Percentiles rank a stretch among this genome's conserved stretches.
Evolutionary conservation across 2,888 invertebrate genomes (phyloP).

Genomic region (Prenolepis imparis): DNA sequence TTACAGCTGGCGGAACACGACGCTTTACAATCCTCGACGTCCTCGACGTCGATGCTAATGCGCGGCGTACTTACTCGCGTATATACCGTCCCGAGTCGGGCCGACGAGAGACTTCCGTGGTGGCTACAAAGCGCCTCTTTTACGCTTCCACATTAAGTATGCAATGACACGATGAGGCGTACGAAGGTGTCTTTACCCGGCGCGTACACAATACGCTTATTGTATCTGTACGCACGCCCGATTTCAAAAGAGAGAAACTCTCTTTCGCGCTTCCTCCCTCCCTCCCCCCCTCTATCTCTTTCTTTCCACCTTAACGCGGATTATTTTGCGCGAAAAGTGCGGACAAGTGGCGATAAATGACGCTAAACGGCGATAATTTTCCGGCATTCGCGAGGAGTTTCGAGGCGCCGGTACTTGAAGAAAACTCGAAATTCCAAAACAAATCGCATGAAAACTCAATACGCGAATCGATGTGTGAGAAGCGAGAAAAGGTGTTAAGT

Average conservation of each 20-base stretch:
- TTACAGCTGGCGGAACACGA: constrained; percentile 83
- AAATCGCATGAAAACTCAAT: constrained; percentile 7
- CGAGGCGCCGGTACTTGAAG: constrained; percentile 35
- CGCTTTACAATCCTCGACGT: constrained; percentile 83
- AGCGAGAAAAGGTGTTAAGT: background rate
- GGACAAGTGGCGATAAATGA: constrained; percentile 32
- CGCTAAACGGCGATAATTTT: constrained; percentile 57
- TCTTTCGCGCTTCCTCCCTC: background rate
- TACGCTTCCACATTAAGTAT: constrained; percentile 77
- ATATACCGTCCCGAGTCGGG: constrained; percentile 54
- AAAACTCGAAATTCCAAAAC: constrained; percentile 8
- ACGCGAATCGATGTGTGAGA: constrained; percentile 8
- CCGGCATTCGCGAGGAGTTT: constrained; percentile 6
- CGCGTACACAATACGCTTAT: constrained; percentile 69
- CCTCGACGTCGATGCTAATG: constrained; percentile 84
- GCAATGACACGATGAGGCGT: constrained; percentile 73
- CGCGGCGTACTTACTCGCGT: constrained; percentile 77
- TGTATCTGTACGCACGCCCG: constrained; percentile 60
- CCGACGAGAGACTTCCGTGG: constrained; percentile 83
- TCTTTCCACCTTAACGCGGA: background rate
- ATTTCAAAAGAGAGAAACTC: constrained; percentile 55
- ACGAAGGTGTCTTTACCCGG: constrained; percentile 62
- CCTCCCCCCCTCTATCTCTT: constrained; percentile 11
- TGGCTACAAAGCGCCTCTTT: constrained; percentile 81
- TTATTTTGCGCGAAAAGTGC: constrained; percentile 29